Evolutionary conservation across 2,113 vertebrate genomes (phyloP).

Genomic region (Triplophysa rosa): DNA sequence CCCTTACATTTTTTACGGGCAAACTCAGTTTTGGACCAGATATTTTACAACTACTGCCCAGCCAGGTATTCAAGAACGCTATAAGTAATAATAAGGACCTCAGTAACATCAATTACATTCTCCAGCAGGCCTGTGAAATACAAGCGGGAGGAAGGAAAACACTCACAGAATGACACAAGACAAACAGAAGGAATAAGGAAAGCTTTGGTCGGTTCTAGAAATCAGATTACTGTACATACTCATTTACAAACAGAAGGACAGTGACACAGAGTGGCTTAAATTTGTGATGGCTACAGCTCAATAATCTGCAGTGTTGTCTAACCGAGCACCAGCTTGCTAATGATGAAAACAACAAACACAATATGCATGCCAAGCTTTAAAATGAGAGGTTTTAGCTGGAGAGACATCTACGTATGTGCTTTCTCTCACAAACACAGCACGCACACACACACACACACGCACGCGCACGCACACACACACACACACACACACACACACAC

Average conservation of each 20-base stretch:
- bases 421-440: conserved; percentile 10
- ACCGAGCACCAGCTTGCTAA: conserved; percentile 51
- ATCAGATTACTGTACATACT: not conserved
- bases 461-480: not conserved
- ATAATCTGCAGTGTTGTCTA: conserved; percentile 7
- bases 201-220: conserved; percentile 13
- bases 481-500: conserved; percentile 4
- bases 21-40: conserved; percentile 24
- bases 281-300: conserved; percentile 26
- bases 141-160: not conserved
- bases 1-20: conserved; percentile 39
- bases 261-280: conserved; percentile 21
- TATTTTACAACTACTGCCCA: conserved; percentile 18
- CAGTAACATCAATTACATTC: conserved; percentile 23
- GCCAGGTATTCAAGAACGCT: conserved; percentile 37
- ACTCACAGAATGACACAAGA: not conserved
- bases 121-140: not conserved
- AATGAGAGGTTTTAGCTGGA: conserved; percentile 44
- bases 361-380: conserved; percentile 46
- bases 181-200: not conserved
- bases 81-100: conserved; percentile 30
- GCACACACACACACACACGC: conserved; percentile 13
- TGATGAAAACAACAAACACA: conserved; percentile 51
- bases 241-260: conserved; percentile 51
- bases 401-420: not conserved